Evolutionary conservation across 2,113 vertebrate genomes (phyloP).

Genomic region (Solea senegalensis): DNA sequence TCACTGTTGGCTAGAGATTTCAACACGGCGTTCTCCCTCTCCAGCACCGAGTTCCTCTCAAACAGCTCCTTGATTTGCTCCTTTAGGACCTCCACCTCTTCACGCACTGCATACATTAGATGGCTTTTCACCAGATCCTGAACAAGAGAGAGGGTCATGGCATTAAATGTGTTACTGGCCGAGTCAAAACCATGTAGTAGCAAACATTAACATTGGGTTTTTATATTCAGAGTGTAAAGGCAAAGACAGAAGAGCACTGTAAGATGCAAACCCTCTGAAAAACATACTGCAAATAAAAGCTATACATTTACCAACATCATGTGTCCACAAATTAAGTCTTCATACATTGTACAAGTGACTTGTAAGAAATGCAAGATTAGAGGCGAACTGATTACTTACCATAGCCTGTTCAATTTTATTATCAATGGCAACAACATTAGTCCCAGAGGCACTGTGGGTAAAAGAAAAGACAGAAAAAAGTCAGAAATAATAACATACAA

Average conservation of each 20-base stretch:
- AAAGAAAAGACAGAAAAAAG: conserved; percentile 25
- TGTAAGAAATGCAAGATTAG: not conserved
- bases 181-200: not conserved
- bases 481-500: conserved; percentile 10
- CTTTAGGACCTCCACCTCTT: conserved; percentile 99
- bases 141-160: not conserved
- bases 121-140: conserved; percentile 99
- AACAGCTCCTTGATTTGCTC: conserved; percentile 99
- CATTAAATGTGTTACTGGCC: too few relatives aligned
- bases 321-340: not conserved
- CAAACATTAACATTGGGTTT: too few relatives aligned
- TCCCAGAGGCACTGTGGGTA: conserved; percentile 88
- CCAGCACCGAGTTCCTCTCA: conserved; percentile 98
- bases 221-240: too few relatives aligned
- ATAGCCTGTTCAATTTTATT: conserved; percentile 99
- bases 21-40: conserved; percentile 96
- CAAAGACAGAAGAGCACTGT: too few relatives aligned
- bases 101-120: conserved; percentile 98
- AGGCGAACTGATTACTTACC: conserved; percentile 83
- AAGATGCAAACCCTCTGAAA: too few relatives aligned
- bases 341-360: not conserved
- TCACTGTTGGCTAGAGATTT: conserved; percentile 96
- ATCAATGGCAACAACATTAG: conserved; percentile 96
- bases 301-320: too few relatives aligned
- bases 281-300: too few relatives aligned